Evolutionary conservation across 2,888 invertebrate genomes (phyloP).

Genomic region (Metacarcinus magister): DNA sequence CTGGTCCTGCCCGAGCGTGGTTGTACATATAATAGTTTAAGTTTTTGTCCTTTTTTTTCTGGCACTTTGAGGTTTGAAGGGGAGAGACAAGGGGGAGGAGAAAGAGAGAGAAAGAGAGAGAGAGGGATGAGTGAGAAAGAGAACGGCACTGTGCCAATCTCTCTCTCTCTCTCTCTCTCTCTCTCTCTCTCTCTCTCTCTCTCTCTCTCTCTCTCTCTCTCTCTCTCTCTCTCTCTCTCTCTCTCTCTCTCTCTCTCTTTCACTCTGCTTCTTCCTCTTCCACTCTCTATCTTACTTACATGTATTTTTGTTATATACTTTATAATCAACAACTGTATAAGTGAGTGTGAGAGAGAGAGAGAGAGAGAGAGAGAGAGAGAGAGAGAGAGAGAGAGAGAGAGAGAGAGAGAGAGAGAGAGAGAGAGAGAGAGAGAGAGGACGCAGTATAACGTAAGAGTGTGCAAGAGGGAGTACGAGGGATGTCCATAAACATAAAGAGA

Average conservation of each 20-base stretch:
- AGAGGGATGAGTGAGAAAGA: neutral
- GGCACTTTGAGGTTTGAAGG: neutral
- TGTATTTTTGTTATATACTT: neutral
- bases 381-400: neutral
- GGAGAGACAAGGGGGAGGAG: no score
- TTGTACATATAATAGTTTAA: neutral
- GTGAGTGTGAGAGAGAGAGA: neutral
- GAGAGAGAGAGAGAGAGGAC: no score
- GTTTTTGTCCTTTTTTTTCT: neutral
- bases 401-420: no score
- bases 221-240: neutral
- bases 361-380: neutral
- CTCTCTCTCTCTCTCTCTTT: neutral
- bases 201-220: constrained; percentile 43
- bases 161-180: constrained; percentile 48
- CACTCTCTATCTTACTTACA: neutral
- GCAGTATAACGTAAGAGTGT: neutral
- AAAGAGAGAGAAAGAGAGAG: no score
- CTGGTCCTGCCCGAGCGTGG: neutral
- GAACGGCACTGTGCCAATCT: neutral
- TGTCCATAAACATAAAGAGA: neutral
- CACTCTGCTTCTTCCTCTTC: no score
- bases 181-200: constrained; percentile 48
- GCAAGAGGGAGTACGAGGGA: no score
- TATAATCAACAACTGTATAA: neutral